Base-by-base conservation (phyloP, 2,797 vertebrate genomes). In the Melopsittacus undulatus region DNA sequence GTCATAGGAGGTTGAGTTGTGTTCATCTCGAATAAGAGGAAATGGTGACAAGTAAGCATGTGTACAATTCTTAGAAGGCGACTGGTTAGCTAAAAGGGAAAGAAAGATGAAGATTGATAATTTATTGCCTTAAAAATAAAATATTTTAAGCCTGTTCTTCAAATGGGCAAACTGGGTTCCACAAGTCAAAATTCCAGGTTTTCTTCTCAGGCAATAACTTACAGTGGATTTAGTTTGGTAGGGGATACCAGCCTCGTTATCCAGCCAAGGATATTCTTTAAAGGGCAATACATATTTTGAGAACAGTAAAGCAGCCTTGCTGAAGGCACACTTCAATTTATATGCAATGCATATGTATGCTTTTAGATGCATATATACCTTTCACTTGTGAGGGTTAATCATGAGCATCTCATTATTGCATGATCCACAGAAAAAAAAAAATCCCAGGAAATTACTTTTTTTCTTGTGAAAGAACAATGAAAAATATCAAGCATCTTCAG, bases 11-110 rank as follows among this genome's bases (percentile, higher is more conserved):
- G 99, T 99, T 34, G 98, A 97, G 77, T 99, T 99, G 97, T 98
- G 97, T 34, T 97, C 98, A 82, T 98, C 97, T 83, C 98, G 98
- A 89, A 98, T 97, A 91, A 98, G 96, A 3, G 99, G 99, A 96
- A 99, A 99, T 2, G 99, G 99, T 14, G 98, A 98, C 86, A 99
- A 98, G 97, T 99, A 99, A 82, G 99, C 98, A 9, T 98, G 99
- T 8, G 97, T 98, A 88, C 99, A 99, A 5, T 97, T 97, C 97
- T 99, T 99, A 11, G 97, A 97, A 57, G 98, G 96, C 34, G 99
- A 98, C 94, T 99, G 99, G 89, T 99, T 99, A 70, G 98, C 99
- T 99, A 94, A 57, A 93, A 95, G 93, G 84, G 40, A 86, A 93
- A 78, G 86, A 85, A 86, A 81, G 27, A 4, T 64, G 14, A 88